A percentile compares a stretch with the other conserved stretches of the same genome.
Evolutionary conservation across 2,888 invertebrate species (phyloP).

Genomic region (Cephonodes hylas): DNA sequence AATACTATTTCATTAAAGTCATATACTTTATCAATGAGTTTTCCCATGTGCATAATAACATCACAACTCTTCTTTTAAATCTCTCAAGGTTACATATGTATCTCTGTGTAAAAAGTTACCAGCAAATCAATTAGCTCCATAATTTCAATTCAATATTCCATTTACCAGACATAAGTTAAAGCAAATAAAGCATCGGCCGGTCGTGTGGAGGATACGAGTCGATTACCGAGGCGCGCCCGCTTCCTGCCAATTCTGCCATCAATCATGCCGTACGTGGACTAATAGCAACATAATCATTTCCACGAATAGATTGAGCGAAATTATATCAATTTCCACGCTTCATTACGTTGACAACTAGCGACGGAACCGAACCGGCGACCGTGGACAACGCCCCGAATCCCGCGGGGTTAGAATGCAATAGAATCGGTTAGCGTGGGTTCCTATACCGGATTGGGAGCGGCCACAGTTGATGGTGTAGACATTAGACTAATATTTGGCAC

Average conservation of each 20-base stretch:
- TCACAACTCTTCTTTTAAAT: too few species aligned
- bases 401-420: neutral
- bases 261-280: conserved; percentile 20
- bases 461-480: neutral
- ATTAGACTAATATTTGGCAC: neutral
- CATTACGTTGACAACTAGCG: conserved; percentile 31
- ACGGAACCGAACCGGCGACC: conserved; percentile 21
- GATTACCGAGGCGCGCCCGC: neutral
- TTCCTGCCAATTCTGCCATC: conserved; percentile 14
- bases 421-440: too few species aligned
- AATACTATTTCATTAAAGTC: too few species aligned
- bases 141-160: neutral
- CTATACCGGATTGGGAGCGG: neutral
- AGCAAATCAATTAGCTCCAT: neutral
- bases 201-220: neutral
- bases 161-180: neutral
- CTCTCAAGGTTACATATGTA: too few species aligned
- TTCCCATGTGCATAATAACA: too few species aligned
- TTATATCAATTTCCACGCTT: conserved; percentile 36
- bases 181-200: neutral
- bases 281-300: conserved; percentile 16
- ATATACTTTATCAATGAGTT: too few species aligned
- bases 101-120: too few species aligned
- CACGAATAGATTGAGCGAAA: conserved; percentile 25
- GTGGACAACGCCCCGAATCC: neutral